phyloP scores from a whole-genome alignment of 30 jellyfish, hydroid and myxozoan species.

The Aurelia sp. region DNA sequence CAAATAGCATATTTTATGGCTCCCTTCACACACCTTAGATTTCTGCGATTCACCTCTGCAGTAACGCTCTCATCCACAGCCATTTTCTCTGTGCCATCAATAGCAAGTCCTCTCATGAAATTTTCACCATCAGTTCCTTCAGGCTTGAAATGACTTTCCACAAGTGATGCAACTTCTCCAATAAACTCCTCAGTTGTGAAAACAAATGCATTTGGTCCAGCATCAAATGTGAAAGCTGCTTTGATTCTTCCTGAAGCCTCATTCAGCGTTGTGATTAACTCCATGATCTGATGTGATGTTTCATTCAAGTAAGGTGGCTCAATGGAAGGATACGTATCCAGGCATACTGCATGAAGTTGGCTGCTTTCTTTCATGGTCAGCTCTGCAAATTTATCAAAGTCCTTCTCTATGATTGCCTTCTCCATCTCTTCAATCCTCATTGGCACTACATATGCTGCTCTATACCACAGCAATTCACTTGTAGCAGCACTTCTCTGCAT shows the following conservation, averaged over 20 bases:
- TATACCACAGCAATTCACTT: slow-evolving; percentile 79
- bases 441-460: slow-evolving; percentile 79
- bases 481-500: slow-evolving; percentile 90
- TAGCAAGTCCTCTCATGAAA: slow-evolving; percentile 35
- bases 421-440: slow-evolving; percentile 84
- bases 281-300: slow-evolving; percentile 86
- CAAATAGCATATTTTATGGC: slow-evolving; percentile 43
- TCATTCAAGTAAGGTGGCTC: slow-evolving; percentile 81
- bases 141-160: slow-evolving; percentile 45
- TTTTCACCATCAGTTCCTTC: slow-evolving; percentile 51
- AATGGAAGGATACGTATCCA: slow-evolving; percentile 94
- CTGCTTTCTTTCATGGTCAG: slow-evolving; percentile 97
- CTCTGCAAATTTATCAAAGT: slow-evolving; percentile 85
- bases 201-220: slow-evolving; percentile 97
- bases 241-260: slow-evolving; percentile 44
- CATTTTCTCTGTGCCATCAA: not conserved
- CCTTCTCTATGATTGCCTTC: slow-evolving; percentile 66
- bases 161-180: slow-evolving; percentile 49
- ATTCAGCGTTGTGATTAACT: slow-evolving; percentile 69
- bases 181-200: slow-evolving; percentile 73
- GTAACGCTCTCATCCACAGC: slow-evolving; percentile 22
- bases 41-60: slow-evolving; percentile 39
- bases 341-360: slow-evolving; percentile 95
- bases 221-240: slow-evolving; percentile 98
- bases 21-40: slow-evolving; percentile 17